Conservation (phyloP, 2,888 invertebrate genomes). For the Acronicta alni region DNA sequence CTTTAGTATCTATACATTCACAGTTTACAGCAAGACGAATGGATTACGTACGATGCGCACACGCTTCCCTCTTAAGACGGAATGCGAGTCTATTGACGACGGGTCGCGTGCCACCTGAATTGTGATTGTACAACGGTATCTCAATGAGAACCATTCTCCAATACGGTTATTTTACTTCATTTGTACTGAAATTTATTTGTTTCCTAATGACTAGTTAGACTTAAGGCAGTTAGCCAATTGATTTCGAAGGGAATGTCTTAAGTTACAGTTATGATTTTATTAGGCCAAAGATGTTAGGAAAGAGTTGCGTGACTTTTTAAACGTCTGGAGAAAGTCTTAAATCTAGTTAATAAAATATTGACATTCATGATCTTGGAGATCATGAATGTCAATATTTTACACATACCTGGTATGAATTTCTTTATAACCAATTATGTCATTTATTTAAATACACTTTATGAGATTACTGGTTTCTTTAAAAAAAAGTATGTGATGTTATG, state of each 20-base stretch:
- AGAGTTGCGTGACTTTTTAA: constrained; percentile 1
- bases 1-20: constrained; percentile 16
- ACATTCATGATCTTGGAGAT: neutral
- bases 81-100: constrained; percentile 76
- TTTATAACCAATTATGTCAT: neutral
- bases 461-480: too few species aligned
- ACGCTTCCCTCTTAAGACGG: constrained; percentile 70
- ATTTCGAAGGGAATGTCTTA: constrained; percentile 2
- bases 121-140: constrained; percentile 79
- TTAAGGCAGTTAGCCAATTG: constrained; percentile 10
- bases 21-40: constrained; percentile 56
- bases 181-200: constrained; percentile 24
- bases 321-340: constrained; percentile 4
- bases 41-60: constrained; percentile 54
- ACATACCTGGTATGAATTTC: neutral
- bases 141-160: constrained; percentile 59
- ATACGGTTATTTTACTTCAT: constrained; percentile 47
- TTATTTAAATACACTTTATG: too few species aligned
- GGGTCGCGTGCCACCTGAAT: constrained; percentile 76
- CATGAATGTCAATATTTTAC: too few species aligned
- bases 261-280: constrained; percentile 5
- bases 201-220: constrained; percentile 5
- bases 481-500: too few species aligned
- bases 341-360: neutral
- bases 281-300: neutral